These are phyloP conservation scores for Syritta pipiens DNA, from an alignment of 2,888 invertebrate genomes.

Conservation along the genomic window DNA sequence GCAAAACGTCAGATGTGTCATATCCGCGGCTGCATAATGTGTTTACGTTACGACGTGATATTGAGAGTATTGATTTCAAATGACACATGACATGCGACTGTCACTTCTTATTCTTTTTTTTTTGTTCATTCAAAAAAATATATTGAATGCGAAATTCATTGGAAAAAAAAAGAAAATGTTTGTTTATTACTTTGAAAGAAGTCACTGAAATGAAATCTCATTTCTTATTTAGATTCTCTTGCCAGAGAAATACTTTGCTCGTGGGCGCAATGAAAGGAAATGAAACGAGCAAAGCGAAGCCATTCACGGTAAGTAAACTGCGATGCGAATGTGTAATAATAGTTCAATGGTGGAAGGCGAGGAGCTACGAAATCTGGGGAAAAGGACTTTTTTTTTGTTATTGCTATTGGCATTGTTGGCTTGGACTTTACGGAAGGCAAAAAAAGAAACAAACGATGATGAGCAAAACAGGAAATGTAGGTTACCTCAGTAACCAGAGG, in stretches of 20 bases:
- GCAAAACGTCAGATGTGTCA: constrained; percentile 49
- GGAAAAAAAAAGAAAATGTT: constrained; percentile 17
- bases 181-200: constrained; percentile 1
- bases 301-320: constrained; percentile 6
- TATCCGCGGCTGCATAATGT: constrained; percentile 28
- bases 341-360: not conserved
- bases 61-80: constrained; percentile 62
- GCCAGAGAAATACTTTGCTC: not conserved
- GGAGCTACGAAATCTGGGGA: constrained; percentile 2
- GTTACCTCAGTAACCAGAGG: too few species aligned
- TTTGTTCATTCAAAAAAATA: not conserved
- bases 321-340: constrained; percentile 17
- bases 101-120: too few species aligned
- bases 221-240: constrained; percentile 12
- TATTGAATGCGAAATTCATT: constrained; percentile 18
- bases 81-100: constrained; percentile 30
- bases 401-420: too few species aligned
- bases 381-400: constrained; percentile 37
- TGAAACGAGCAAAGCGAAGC: not conserved
- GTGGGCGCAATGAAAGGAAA: constrained; percentile 5
- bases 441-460: too few species aligned
- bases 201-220: constrained; percentile 1
- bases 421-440: too few species aligned
- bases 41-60: constrained; percentile 40
- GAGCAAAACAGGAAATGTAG: too few species aligned